Percentiles rank a stretch among this genome's conserved stretches.
These are phyloP conservation scores for Ischnus inquisitorius DNA, from an alignment of 2,888 invertebrate genomes.

Conservation along the genomic window DNA sequence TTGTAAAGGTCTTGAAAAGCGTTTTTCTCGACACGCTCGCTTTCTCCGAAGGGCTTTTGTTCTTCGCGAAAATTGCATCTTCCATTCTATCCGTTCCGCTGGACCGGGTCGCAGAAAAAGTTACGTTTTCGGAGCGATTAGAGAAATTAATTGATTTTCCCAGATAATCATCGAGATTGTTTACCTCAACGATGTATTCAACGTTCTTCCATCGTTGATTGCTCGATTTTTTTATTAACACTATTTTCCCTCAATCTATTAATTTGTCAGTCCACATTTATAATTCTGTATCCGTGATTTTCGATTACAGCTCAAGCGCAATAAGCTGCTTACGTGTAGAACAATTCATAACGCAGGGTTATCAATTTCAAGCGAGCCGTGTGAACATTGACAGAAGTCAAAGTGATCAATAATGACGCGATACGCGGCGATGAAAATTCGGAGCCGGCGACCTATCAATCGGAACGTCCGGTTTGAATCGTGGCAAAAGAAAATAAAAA, in stretches of 20 bases:
- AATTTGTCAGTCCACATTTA: conserved; percentile 8
- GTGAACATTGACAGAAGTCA: conserved; percentile 52
- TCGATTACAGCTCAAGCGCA: background rate
- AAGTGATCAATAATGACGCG: conserved; percentile 58
- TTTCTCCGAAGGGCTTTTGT: conserved; percentile 43
- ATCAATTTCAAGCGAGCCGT: conserved; percentile 53
- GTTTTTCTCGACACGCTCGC: conserved; percentile 16
- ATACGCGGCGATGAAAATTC: conserved; percentile 51
- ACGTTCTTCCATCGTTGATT: too few relatives aligned
- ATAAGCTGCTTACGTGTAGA: conserved; percentile 23
- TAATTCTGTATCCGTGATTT: conserved; percentile 22
- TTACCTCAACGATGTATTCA: too few relatives aligned
- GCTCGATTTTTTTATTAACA: too few relatives aligned
- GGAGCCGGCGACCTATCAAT: conserved; percentile 48
- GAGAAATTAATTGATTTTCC: too few relatives aligned
- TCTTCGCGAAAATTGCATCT: conserved; percentile 42
- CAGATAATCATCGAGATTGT: too few relatives aligned
- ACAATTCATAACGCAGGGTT: conserved; percentile 53
- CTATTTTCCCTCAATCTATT: conserved; percentile 1
- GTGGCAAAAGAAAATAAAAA: conserved; percentile 46
- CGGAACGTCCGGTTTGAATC: conserved; percentile 61
- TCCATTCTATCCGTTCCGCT: conserved; percentile 2
- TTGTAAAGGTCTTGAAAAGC: conserved; percentile 34
- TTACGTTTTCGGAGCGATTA: too few relatives aligned
- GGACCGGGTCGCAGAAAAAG: background rate